Evolutionary conservation across 64 coral and sea anemone genomes (phyloP), one percentile per base, ranked within the genome.

Genomic region (Acropora tenuis): DNA sequence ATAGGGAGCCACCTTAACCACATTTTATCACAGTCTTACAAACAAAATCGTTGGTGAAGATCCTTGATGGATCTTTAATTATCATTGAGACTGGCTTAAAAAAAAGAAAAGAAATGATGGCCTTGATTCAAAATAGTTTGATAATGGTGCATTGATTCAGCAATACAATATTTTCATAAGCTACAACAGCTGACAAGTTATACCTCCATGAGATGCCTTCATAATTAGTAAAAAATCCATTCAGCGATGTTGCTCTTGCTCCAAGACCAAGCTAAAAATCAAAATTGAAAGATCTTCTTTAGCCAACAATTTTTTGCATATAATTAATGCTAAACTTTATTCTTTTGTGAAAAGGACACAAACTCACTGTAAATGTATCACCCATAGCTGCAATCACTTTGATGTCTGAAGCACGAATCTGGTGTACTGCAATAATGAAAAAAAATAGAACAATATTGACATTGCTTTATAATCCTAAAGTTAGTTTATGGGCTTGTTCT

Each of bases 321-420:
- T 0, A 71, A 68, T 9, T 44, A 13, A 44, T 44, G 8, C 1
- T 76, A 10, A 44, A 44, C n/a, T 17, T 18, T 8, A 0, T 46
- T 5, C 42, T 74, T 5, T 46, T 2, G 15, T 76, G 12, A 78
- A 47, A 18, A 4, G 49, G 16, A 18, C 6, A 84, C 20, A 43
- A 19, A 93, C 91, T 73, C 73, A 93, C 91, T 44, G 83, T 93
- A 55, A 93, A 93, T 7, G 66, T 65, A 74, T 93, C 91, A 19
- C 91, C 91, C 74, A 93, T 69, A 0, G 91, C 91, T 69, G 82
- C 91, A 73, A 93, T 67, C 8, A 93, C 69, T 61, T 79, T 87
- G 48, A 93, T 46, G 43, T 93, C 91, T n/a, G 74, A 72, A 10
- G 84, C 47, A 69, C 40, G 30, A 18, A 92, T 41, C n/a, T 77